phyloP scores from a whole-genome alignment of 2,888 invertebrate genomes.

The Cosmopolites sordidus region DNA sequence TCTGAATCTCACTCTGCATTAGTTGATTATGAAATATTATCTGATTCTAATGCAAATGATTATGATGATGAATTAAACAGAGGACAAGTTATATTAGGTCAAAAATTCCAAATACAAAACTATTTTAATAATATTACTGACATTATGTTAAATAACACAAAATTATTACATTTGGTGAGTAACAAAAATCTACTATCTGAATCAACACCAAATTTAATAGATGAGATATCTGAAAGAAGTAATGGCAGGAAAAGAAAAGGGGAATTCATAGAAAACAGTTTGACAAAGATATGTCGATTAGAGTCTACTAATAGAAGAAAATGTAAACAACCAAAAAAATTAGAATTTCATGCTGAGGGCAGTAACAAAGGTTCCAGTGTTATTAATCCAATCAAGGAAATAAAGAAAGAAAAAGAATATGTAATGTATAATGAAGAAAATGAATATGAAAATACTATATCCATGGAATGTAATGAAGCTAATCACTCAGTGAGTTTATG shows the following conservation, averaged over 20 bases:
- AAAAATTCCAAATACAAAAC: constrained; percentile 24
- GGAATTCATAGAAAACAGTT: constrained; percentile 30
- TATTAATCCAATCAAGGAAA: too few relatives aligned
- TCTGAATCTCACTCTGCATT: constrained; percentile 21
- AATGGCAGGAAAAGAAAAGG: constrained; percentile 40
- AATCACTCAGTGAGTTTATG: neutral
- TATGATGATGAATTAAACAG: constrained; percentile 25
- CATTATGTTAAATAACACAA: constrained; percentile 22
- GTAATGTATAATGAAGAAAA: neutral
- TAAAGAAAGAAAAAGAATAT: neutral
- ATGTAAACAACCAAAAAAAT: constrained; percentile 45
- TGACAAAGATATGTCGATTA: constrained; percentile 40
- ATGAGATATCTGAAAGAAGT: constrained; percentile 35
- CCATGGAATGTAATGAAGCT: neutral
- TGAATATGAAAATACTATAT: neutral
- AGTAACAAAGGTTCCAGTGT: neutral
- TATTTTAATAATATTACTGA: constrained; percentile 30
- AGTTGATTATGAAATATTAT: constrained; percentile 42
- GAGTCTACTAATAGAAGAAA: constrained; percentile 44
- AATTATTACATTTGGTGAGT: constrained; percentile 36
- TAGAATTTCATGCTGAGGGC: neutral
- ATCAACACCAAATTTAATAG: too few relatives aligned
- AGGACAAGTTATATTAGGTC: constrained; percentile 26
- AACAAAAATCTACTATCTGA: constrained; percentile 40
- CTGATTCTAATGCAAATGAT: constrained; percentile 33